These are phyloP conservation scores for Syngnathus rostellatus DNA, from an alignment of 2,797 vertebrate species.

Conservation along the genomic window DNA sequence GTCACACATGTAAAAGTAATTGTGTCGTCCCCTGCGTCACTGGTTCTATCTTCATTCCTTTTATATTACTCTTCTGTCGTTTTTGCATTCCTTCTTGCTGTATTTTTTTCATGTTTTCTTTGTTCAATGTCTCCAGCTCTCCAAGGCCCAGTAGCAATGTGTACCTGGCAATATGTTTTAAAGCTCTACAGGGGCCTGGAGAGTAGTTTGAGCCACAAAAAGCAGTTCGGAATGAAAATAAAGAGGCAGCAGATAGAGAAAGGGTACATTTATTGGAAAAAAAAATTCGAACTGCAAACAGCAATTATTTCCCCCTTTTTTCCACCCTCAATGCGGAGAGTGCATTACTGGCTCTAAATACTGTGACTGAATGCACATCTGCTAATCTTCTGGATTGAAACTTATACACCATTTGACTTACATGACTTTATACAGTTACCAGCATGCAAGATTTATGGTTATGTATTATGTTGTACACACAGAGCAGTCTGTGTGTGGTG, in stretches of 20 bases:
- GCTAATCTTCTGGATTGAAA: not conserved
- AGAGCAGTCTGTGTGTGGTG: slow-evolving; percentile 13
- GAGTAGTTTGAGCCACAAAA: slow-evolving; percentile 51
- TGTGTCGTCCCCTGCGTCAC: slow-evolving; percentile 13
- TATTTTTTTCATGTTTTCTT: slow-evolving; percentile 14
- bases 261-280: slow-evolving; percentile 58
- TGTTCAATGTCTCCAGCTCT: slow-evolving; percentile 23
- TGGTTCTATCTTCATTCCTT: slow-evolving; percentile 10
- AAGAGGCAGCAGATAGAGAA: slow-evolving; percentile 36
- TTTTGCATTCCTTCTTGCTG: slow-evolving; percentile 2
- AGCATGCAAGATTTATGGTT: slow-evolving; percentile 10
- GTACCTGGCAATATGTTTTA: slow-evolving; percentile 65
- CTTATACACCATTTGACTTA: slow-evolving; percentile 13
- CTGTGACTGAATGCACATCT: slow-evolving; percentile 12
- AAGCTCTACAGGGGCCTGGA: slow-evolving; percentile 55
- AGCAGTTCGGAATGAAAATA: slow-evolving; percentile 53
- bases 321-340: slow-evolving; percentile 30
- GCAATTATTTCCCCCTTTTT: slow-evolving; percentile 54
- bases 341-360: slow-evolving; percentile 25
- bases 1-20: slow-evolving; percentile 62
- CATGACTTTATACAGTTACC: slow-evolving; percentile 13
- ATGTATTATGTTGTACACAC: slow-evolving; percentile 15
- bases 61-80: slow-evolving; percentile 5
- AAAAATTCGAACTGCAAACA: slow-evolving; percentile 47
- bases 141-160: slow-evolving; percentile 39